Evolutionary conservation across 2,113 vertebrate genomes (phyloP).

Genomic region (Clarias magur): DNA sequence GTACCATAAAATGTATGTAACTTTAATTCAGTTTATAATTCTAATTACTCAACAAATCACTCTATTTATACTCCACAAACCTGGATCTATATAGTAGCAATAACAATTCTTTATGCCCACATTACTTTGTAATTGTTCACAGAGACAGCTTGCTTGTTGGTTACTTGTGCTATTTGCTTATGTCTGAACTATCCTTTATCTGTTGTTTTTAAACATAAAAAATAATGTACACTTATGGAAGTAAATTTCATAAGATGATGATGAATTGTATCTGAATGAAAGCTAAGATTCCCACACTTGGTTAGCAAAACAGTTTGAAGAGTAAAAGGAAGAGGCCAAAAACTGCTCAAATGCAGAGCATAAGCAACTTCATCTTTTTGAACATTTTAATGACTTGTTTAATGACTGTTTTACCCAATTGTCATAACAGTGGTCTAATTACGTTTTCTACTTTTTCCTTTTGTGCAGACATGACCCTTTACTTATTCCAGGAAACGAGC

Average conservation of each 20-base stretch:
- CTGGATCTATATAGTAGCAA: background rate
- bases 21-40: background rate
- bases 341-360: background rate
- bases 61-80: background rate
- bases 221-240: background rate
- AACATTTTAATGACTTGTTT: background rate
- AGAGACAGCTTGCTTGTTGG: background rate
- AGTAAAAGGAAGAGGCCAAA: background rate
- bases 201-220: background rate
- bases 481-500: constrained; percentile 92
- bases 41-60: background rate
- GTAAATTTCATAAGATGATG: background rate
- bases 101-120: background rate
- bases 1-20: background rate
- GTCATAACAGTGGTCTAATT: background rate
- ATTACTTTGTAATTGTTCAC: background rate
- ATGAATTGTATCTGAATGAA: background rate
- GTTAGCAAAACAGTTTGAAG: background rate
- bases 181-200: background rate
- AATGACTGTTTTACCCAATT: background rate
- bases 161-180: background rate
- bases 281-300: background rate
- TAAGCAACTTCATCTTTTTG: background rate
- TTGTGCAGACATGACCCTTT: constrained; percentile 90
- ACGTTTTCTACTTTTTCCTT: constrained; percentile 6